Percentiles rank a stretch among this genome's conserved stretches.
Conservation (phyloP, 2,888 invertebrate species). For the Biston stratarius region DNA sequence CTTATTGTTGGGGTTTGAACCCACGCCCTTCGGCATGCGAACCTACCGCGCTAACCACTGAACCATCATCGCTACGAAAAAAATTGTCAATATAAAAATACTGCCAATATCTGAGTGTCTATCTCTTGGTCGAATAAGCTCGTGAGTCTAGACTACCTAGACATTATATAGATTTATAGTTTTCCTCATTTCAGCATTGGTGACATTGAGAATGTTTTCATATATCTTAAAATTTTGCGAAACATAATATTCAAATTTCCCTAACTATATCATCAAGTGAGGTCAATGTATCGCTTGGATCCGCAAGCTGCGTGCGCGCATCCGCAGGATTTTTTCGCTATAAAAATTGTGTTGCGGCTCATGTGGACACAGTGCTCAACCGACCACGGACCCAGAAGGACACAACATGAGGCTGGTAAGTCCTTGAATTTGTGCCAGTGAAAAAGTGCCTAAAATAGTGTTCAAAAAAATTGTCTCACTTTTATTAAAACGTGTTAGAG, state of each 20-base stretch:
- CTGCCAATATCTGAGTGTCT: too few relatives aligned
- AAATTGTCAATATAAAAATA: too few relatives aligned
- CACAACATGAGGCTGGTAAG: constrained; percentile 83
- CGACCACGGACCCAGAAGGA: constrained; percentile 75
- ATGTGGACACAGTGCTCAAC: constrained; percentile 73
- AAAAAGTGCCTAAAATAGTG: constrained; percentile 25
- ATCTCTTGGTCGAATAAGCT: too few relatives aligned
- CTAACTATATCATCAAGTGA: constrained; percentile 63
- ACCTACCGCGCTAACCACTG: too few relatives aligned
- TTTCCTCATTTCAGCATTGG: not conserved
- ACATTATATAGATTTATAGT: not conserved
- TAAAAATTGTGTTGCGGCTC: constrained; percentile 75
- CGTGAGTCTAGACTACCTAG: too few relatives aligned
- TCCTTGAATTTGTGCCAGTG: constrained; percentile 70
- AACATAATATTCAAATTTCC: constrained; percentile 45
- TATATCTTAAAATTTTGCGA: constrained; percentile 3
- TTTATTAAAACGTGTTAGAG: not conserved
- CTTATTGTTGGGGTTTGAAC: too few relatives aligned
- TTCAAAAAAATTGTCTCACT: not conserved
- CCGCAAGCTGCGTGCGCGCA: constrained; percentile 64
- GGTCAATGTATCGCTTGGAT: constrained; percentile 73
- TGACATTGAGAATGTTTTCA: not conserved
- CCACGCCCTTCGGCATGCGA: too few relatives aligned
- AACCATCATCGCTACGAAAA: too few relatives aligned
- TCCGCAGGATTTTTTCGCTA: constrained; percentile 73